Evolutionary conservation across 2,113 vertebrate genomes (phyloP), one percentile per base, ranked within the genome.

Genomic region (Nycticryphes semicollaris): DNA sequence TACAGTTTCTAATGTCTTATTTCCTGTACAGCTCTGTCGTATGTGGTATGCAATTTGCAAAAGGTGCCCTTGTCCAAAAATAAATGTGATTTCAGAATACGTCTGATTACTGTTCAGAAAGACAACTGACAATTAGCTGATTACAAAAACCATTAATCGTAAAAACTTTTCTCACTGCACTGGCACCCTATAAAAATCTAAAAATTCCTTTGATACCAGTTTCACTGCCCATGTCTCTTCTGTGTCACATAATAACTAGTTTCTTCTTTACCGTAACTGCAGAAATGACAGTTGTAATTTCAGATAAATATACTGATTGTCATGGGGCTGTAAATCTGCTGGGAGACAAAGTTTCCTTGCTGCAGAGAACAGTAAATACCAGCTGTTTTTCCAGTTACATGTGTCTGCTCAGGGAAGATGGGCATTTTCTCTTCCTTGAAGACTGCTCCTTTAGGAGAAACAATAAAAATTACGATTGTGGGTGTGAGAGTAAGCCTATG

Each of bases 301-400:
- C 11, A 87, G 53, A 79, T 53, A 78, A 96, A 81, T 60, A 62
- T 16, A 62, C 56, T n/a, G 67, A 92, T 90, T 75, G 39, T 37
- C 77, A 59, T 3, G 3, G 22, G 41, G 47, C 68, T 93, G 25
- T 22, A 85, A 83, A 84, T 83, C 76, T 84, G n/a, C 30, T 43
- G 56, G 51, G 84, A 93, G 63, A 76, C 64, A 25, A 74, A 81
- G 51, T 48, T 84, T 37, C 25, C 60, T 63, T 60, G 72, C 56
- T 87, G 33, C 33, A 92, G n/a, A 84, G 68, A 89, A 68, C 59
- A 72, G 88, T 82, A 90, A 96, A 89, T 95, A 84, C 17, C 83
- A 89, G 73, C 68, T 84, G 56, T 78, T 47, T 72, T 93, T 84
- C 64, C 27, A 79, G 48, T 93, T 89, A 72, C 21, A 31, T 6